Base-by-base conservation (phyloP, 2,888 invertebrate species). In the Pristionchus fissidentatus region DNA sequence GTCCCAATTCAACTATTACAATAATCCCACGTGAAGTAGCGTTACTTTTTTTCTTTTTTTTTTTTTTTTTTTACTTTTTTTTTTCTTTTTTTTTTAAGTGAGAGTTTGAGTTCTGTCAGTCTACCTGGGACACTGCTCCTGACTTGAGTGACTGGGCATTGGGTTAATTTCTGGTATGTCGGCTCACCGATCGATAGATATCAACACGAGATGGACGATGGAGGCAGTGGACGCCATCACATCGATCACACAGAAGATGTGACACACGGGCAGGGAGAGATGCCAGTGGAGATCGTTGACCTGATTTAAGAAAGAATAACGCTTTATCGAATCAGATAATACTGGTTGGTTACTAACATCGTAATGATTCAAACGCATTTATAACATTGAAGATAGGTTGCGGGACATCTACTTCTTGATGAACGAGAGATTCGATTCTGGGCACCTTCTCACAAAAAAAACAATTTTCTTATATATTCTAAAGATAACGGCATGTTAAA, bases 181-280 rank as follows among this genome's bases (percentile, higher is more conserved):
- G n/a, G 79, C 86, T 32, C 73, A 92, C 92, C 92, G 87, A 85
- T 92, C 92, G 75, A 92, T 91, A 83, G 91, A 91, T 35, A 92
- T 92, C 60, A 91, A 83, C 22, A 92, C 91, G 13, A 92, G 86
- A 88, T 92, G 92, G 77, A 92, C 88, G 80, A 92, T 92, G n/a
- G 92, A 92, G 13, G 91, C 88, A 8, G 92, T 92, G 66, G 91
- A 91, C 29, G 91, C 92, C 32, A 90, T 87, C 26, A 92, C 92
- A 85, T 92, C 92, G 78, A 90, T 49, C 49, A 90, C 89, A 81
- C 90, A 90, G 86, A 91, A 92, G 84, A 92, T 85, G 84, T 92
- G 88, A 84, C 92, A 92, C 4, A 90, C 86, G 73, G 87, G 83
- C n/a, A 87, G 86, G 1, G 91, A 89, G 73, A 92, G 87, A 83